These are phyloP conservation scores for Drosophila conformis DNA, from an alignment of 2,888 invertebrate species.

Conservation along the genomic window DNA sequence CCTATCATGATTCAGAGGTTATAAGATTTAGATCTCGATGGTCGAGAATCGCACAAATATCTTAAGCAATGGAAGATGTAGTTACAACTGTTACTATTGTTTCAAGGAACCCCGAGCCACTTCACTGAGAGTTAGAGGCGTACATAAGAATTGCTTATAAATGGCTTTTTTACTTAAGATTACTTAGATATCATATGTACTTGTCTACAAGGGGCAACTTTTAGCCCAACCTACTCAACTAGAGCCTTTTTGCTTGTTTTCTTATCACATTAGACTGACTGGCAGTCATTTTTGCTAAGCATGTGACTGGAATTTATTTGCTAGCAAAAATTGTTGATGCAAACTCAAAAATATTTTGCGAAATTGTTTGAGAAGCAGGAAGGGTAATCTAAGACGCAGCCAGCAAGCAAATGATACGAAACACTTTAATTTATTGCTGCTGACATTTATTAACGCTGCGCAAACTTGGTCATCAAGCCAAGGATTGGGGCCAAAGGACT, in stretches of 20 bases:
- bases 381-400: slow-evolving; percentile 28
- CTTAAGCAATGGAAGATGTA: not conserved
- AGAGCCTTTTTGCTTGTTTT: slow-evolving; percentile 17
- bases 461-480: slow-evolving; percentile 27
- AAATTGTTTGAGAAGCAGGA: slow-evolving; percentile 11
- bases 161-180: not conserved
- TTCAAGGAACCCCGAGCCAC: not conserved
- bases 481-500: slow-evolving; percentile 30
- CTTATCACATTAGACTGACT: slow-evolving; percentile 55
- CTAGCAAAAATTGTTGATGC: slow-evolving; percentile 21
- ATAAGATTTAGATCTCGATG: not conserved
- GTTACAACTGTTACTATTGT: not conserved
- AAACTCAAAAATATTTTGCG: slow-evolving; percentile 54
- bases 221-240: not conserved
- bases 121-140: not conserved
- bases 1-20: not conserved
- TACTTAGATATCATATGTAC: not conserved
- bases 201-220: slow-evolving; percentile 6
- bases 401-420: slow-evolving; percentile 47
- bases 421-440: slow-evolving; percentile 58
- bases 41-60: not conserved
- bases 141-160: too few species aligned
- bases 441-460: slow-evolving; percentile 51
- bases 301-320: slow-evolving; percentile 73
- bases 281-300: slow-evolving; percentile 43